Evolutionary conservation across 1,140 invertebrate genomes (phyloP), one percentile per base, ranked within the genome.

Genomic region (Phocides pigmalion): DNA sequence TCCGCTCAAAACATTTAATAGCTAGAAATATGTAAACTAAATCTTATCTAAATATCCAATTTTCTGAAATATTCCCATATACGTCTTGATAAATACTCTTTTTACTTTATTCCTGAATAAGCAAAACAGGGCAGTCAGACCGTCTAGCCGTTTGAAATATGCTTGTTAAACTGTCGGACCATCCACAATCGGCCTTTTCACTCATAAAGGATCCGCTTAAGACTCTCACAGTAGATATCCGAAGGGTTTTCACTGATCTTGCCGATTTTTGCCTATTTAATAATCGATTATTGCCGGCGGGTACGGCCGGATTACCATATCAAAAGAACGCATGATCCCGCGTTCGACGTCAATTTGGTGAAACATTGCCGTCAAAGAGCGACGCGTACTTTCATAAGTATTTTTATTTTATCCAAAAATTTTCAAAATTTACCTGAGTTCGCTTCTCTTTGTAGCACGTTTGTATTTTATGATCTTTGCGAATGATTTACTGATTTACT

Each of bases 241-340:
- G 62, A 72, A 65, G 62, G 73, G 67, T 69, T 72, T 65, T 62
- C 59, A 73, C 67, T 75, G 80, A 82, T 84, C 73, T 63, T 72
- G 58, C 66, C 76, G 76, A 82, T 79, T 84, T 81, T 74, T 82
- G 70, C 79, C 81, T 79, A 82, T 85, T 83, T 83, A 82, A 85
- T 85, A 85, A 85, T 85, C 82, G 79, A 84, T 84, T 87, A 84
- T 84, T 80, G 80, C 79, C 70, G 64, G 66, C 76, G 81, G 79
- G 73, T 79, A 75, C 58, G 66, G 67, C 59, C 68, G 72, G 76
- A 87, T 87, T 87, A 87, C 80, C 82, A 87, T 87, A 87, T 87
- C 84, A 87, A 87, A 84, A 79, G 80, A 77, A 81, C 81, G 79
- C 74, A 80, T 80, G 76, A 86, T 84, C 84, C 74, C 77, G 68